Conservation (phyloP, 2,113 vertebrate species). For the Cinclus mexicanus region DNA sequence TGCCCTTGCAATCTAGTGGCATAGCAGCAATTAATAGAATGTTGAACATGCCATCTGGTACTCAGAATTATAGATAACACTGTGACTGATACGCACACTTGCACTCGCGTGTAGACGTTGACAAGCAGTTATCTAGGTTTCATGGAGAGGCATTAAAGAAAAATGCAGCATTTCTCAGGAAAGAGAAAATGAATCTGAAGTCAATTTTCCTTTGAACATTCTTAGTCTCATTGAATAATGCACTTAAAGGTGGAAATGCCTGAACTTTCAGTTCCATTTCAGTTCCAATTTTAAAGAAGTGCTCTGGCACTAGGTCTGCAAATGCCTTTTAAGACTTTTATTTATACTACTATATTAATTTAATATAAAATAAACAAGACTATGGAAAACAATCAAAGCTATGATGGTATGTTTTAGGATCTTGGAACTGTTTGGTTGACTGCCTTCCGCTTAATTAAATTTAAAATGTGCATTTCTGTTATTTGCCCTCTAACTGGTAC, state of each 20-base stretch:
- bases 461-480: background rate
- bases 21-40: background rate
- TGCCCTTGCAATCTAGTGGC: background rate
- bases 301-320: background rate
- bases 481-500: background rate
- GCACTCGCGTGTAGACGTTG: background rate
- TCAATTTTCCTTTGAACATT: background rate
- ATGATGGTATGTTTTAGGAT: background rate
- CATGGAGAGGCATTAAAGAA: background rate
- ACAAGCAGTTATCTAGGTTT: background rate
- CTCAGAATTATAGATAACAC: background rate
- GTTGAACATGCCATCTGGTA: background rate
- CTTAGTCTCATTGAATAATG: background rate
- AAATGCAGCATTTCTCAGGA: background rate
- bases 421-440: background rate
- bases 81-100: background rate
- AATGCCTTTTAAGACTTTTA: background rate
- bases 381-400: background rate
- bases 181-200: background rate
- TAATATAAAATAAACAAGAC: background rate
- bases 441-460: background rate
- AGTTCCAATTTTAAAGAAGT: background rate
- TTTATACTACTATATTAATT: background rate
- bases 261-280: background rate
- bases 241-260: background rate